These are phyloP conservation scores for Ips typographus DNA, from an alignment of 1,140 invertebrate genomes.

Conservation along the genomic window DNA sequence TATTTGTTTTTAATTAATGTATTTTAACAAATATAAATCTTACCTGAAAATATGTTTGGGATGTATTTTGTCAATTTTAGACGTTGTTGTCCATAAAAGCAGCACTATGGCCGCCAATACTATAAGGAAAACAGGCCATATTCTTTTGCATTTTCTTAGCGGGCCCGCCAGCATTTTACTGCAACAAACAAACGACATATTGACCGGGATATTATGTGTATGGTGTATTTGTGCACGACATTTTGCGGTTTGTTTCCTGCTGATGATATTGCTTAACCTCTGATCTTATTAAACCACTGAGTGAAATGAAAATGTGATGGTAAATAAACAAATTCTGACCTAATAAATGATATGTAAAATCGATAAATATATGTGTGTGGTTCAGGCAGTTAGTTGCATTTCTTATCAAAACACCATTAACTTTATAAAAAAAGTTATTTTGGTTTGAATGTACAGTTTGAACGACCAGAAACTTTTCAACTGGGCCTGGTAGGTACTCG, in stretches of 20 bases:
- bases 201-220: background rate
- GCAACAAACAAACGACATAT: conserved; percentile 6
- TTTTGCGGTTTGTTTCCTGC: background rate
- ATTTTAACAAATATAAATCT: conserved; percentile 11
- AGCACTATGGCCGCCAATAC: conserved; percentile 37
- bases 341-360: too few relatives aligned
- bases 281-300: too few relatives aligned
- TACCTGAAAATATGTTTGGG: conserved; percentile 45
- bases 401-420: too few relatives aligned
- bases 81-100: conserved; percentile 33
- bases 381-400: too few relatives aligned
- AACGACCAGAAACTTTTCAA: too few relatives aligned
- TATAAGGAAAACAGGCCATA: conserved; percentile 42
- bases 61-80: conserved; percentile 39
- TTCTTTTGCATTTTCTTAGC: conserved; percentile 43
- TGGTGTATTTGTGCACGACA: background rate
- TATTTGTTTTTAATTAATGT: conserved; percentile 5
- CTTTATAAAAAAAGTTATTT: too few relatives aligned
- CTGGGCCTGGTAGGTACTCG: too few relatives aligned
- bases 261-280: too few relatives aligned
- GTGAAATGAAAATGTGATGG: too few relatives aligned
- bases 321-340: too few relatives aligned
- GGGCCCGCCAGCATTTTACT: conserved; percentile 44
- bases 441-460: too few relatives aligned
- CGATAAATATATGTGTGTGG: too few relatives aligned